phyloP scores from a whole-genome alignment of 2,797 vertebrate genomes.

The Semaprochilodus insignis region DNA sequence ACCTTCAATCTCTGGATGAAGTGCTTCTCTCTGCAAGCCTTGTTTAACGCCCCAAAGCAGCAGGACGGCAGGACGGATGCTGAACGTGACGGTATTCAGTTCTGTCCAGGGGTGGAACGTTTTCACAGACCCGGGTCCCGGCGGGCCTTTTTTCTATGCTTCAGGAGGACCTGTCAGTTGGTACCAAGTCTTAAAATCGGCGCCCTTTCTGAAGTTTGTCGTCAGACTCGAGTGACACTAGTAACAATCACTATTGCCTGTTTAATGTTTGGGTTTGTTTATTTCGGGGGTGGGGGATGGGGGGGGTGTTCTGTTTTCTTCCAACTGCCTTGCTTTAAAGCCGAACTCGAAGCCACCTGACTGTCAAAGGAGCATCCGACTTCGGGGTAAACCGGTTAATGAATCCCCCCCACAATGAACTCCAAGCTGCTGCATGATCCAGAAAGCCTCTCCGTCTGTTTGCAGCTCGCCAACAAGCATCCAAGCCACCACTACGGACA shows the following conservation, averaged over 20 bases:
- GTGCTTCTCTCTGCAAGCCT: constrained; percentile 65
- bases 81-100: constrained; percentile 63
- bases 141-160: constrained; percentile 39
- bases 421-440: not conserved
- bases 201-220: constrained; percentile 30
- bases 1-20: constrained; percentile 65
- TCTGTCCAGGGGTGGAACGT: constrained; percentile 53
- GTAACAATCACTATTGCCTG: constrained; percentile 82
- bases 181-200: constrained; percentile 77
- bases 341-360: constrained; percentile 73
- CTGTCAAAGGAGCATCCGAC: constrained; percentile 46
- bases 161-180: constrained; percentile 69
- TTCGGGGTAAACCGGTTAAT: not conserved
- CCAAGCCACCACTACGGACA: not conserved
- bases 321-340: constrained; percentile 75
- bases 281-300: not conserved
- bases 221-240: constrained; percentile 68
- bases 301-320: constrained; percentile 25
- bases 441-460: not conserved
- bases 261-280: constrained; percentile 63
- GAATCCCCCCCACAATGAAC: not conserved
- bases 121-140: constrained; percentile 62
- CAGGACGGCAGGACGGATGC: constrained; percentile 51
- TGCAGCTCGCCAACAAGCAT: constrained; percentile 56
- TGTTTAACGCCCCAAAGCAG: constrained; percentile 37